Percentiles rank a stretch among this genome's conserved stretches.
phyloP scores from a whole-genome alignment of 2,113 vertebrate genomes.

The Megaceryle torquata region DNA sequence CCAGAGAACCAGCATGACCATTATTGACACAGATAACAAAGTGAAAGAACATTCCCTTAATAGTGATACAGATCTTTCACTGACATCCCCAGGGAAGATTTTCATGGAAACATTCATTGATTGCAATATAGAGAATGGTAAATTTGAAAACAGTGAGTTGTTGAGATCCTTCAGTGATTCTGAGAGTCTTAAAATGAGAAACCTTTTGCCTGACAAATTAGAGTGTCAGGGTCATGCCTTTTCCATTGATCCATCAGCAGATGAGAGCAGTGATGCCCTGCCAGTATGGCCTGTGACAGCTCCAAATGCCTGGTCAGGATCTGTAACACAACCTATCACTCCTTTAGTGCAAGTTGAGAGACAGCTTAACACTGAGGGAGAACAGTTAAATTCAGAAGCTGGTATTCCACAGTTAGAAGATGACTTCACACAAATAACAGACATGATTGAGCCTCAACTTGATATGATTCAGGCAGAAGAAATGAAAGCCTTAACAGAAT shows the following conservation, averaged over 20 bases:
- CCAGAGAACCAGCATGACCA: background rate
- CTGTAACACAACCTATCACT: background rate
- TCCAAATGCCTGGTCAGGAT: conserved; percentile 39
- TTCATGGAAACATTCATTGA: background rate
- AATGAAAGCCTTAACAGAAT: background rate
- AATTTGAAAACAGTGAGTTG: conserved; percentile 23
- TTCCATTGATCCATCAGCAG: background rate
- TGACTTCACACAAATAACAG: conserved; percentile 46
- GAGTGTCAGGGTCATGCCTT: background rate
- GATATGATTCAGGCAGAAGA: background rate
- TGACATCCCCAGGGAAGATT: background rate
- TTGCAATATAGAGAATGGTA: background rate
- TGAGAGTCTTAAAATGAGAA: background rate
- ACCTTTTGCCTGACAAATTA: background rate
- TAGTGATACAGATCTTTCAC: background rate
- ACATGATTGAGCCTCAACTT: background rate
- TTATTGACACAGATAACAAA: background rate
- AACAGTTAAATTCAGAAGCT: background rate
- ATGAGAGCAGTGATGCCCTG: conserved; percentile 5
- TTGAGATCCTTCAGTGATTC: background rate
- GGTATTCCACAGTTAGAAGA: background rate
- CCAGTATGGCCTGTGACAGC: conserved; percentile 21
- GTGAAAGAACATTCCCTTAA: conserved; percentile 13
- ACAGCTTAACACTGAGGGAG: background rate
- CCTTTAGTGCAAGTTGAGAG: background rate